Conservation (phyloP, 2,113 vertebrate species). For the Anguilla japonica region DNA sequence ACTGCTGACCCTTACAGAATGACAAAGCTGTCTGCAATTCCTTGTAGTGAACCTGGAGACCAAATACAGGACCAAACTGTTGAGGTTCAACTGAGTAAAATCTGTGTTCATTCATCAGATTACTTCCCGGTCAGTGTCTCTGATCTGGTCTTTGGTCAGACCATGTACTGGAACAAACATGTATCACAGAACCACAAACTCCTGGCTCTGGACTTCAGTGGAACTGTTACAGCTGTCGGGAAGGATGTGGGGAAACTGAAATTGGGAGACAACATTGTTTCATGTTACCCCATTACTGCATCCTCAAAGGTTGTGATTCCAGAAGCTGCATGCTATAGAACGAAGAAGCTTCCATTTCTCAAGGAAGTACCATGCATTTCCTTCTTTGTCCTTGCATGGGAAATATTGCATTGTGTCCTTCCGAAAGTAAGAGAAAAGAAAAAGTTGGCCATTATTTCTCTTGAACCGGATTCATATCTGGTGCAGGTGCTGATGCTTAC, state of each 20-base stretch:
- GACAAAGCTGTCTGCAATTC: constrained; percentile 61
- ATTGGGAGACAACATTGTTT: constrained; percentile 74
- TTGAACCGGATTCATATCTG: constrained; percentile 67
- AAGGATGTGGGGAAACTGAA: constrained; percentile 65
- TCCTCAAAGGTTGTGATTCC: constrained; percentile 68
- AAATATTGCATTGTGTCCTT: constrained; percentile 66
- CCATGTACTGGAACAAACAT: constrained; percentile 76
- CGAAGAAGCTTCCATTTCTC: constrained; percentile 67
- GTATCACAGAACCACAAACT: constrained; percentile 65
- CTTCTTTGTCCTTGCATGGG: constrained; percentile 76
- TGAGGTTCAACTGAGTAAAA: constrained; percentile 69
- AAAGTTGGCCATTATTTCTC: constrained; percentile 69
- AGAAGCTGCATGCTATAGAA: constrained; percentile 67
- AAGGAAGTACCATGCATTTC: constrained; percentile 75
- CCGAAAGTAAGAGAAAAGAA: constrained; percentile 52
- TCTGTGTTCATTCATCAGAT: constrained; percentile 80
- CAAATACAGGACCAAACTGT: constrained; percentile 54
- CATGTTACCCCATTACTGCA: constrained; percentile 74
- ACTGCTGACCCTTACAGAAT: constrained; percentile 69
- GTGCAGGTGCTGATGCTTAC: constrained; percentile 65
- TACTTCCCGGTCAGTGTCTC: constrained; percentile 79
- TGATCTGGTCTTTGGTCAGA: constrained; percentile 67
- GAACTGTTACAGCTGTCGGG: constrained; percentile 71
- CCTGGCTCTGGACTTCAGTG: constrained; percentile 79
- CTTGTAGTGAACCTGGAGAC: neutral